These are phyloP conservation scores for Gambusia yucatana DNA, from an alignment of 2,797 vertebrate genomes.

Conservation along the genomic window DNA sequence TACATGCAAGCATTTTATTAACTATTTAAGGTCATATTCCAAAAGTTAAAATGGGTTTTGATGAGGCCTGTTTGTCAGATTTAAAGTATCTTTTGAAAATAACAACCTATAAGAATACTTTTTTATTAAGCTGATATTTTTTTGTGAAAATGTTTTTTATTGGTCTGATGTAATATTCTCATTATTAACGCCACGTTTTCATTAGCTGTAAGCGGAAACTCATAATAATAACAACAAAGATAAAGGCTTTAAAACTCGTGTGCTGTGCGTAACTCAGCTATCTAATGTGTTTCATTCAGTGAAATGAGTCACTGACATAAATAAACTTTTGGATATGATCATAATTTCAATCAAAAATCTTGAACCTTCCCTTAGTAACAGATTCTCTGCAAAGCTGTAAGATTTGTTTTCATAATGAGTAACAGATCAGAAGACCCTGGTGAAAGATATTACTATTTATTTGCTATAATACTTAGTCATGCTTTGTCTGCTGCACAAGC, in stretches of 20 bases:
- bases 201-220: neutral
- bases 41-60: neutral
- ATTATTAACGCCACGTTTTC: neutral
- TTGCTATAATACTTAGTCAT: slow-evolving; percentile 1
- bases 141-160: neutral
- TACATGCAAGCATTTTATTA: neutral
- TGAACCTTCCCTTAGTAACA: slow-evolving; percentile 19
- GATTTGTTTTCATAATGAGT: slow-evolving; percentile 19
- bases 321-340: neutral
- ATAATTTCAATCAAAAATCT: neutral
- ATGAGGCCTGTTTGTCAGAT: neutral
- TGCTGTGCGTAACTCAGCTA: neutral
- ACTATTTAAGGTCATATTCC: neutral
- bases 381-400: slow-evolving; percentile 10
- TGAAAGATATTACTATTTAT: neutral
- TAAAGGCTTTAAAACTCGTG: neutral
- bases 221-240: neutral
- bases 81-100: neutral
- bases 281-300: neutral
- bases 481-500: neutral
- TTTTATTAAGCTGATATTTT: neutral
- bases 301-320: neutral
- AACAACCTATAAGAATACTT: neutral
- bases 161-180: neutral
- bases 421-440: neutral